A percentile compares a stretch with the other conserved stretches of the same genome.
phyloP scores from a whole-genome alignment of 1,140 invertebrate genomes.

The Polypedilum vanderplanki region DNA sequence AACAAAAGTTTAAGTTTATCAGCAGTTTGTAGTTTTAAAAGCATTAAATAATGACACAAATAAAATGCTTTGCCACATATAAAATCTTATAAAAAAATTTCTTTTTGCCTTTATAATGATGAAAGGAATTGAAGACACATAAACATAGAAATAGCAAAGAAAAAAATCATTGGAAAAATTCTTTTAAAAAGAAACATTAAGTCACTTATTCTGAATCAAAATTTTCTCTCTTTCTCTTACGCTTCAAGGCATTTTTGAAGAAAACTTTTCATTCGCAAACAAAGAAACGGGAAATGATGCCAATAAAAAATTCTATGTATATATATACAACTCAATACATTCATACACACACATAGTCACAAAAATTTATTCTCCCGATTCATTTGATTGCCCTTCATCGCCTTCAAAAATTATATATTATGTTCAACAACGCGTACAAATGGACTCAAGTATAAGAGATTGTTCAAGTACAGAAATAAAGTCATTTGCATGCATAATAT shows the following conservation, averaged over 20 bases:
- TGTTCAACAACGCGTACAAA: background rate
- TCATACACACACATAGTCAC: background rate
- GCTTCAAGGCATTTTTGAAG: background rate
- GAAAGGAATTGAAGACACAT: background rate
- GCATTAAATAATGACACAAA: background rate
- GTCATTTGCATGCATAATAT: constrained; percentile 21
- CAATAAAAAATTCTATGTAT: too few relatives aligned
- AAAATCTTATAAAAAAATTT: background rate
- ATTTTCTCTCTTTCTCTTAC: background rate
- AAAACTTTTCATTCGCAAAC: constrained; percentile 3
- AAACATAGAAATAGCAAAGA: too few relatives aligned
- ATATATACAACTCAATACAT: too few relatives aligned
- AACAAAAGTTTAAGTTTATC: too few relatives aligned
- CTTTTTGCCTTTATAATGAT: background rate
- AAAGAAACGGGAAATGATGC: constrained; percentile 21
- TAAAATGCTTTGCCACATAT: background rate
- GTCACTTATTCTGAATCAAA: background rate
- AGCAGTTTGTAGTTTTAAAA: too few relatives aligned
- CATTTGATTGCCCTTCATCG: background rate
- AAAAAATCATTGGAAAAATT: background rate
- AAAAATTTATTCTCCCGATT: background rate
- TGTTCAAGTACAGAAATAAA: background rate
- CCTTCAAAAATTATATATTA: background rate
- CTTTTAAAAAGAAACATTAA: background rate
- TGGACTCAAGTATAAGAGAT: background rate